A percentile compares a stretch with the other conserved stretches of the same genome.
Conservation (phyloP, 2,113 vertebrate species). For the Puntigrus tetrazona region DNA sequence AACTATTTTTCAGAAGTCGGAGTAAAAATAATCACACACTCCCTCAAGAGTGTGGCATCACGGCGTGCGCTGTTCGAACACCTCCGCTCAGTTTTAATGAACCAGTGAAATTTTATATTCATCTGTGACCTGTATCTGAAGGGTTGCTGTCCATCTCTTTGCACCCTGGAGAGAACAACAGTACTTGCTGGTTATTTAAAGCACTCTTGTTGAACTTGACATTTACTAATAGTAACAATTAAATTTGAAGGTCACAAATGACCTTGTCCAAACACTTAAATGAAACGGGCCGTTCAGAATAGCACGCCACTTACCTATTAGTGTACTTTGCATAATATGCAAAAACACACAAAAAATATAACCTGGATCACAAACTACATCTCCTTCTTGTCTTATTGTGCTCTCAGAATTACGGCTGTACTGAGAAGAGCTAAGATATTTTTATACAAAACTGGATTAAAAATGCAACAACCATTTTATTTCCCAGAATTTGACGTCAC, state of each 20-base stretch:
- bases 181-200: slow-evolving; percentile 14
- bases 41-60: not conserved
- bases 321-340: not conserved
- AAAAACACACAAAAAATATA: not conserved
- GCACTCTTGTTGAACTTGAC: slow-evolving; percentile 9
- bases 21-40: not conserved
- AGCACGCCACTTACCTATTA: not conserved
- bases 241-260: not conserved
- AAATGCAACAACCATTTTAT: slow-evolving; percentile 1
- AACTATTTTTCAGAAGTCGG: not conserved
- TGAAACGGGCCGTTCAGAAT: not conserved
- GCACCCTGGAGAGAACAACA: not conserved
- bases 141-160: not conserved
- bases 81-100: not conserved
- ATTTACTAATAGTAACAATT: slow-evolving; percentile 6
- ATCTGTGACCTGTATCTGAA: not conserved
- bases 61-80: not conserved
- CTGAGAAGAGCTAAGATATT: not conserved
- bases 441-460: not conserved
- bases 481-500: not conserved
- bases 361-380: not conserved
- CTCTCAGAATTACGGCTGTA: not conserved
- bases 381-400: not conserved
- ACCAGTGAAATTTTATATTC: not conserved
- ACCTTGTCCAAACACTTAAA: not conserved